Percentiles rank a stretch among this genome's conserved stretches.
Conservation (phyloP, 2,888 invertebrate genomes). For the Esperia sulphurella region DNA sequence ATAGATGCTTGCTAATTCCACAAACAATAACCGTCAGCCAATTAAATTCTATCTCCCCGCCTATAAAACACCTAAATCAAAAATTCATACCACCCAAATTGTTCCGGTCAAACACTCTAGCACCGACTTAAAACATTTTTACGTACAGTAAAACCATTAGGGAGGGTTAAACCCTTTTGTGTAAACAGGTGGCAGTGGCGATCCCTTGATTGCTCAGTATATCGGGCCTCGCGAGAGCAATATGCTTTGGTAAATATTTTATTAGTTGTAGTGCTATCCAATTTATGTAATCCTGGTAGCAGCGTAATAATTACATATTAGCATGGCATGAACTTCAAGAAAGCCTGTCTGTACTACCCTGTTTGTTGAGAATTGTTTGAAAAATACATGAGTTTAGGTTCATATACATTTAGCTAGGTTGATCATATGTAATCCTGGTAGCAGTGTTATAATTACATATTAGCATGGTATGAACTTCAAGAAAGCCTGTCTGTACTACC, state of each 20-base stretch:
- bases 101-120: conserved; percentile 12
- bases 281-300: conserved; percentile 10
- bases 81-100: conserved; percentile 14
- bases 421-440: conserved; percentile 7
- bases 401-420: too few species aligned
- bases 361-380: too few species aligned
- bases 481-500: too few species aligned
- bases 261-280: conserved; percentile 19
- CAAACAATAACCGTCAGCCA: conserved; percentile 8
- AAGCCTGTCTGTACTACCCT: too few species aligned
- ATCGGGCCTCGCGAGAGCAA: conserved; percentile 30
- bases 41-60: conserved; percentile 3
- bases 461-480: too few species aligned
- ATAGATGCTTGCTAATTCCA: background rate
- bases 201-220: conserved; percentile 16
- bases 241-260: conserved; percentile 33
- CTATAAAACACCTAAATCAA: conserved; percentile 11
- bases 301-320: background rate
- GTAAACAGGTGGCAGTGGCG: conserved; percentile 20
- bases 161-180: conserved; percentile 20
- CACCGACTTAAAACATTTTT: conserved; percentile 17
- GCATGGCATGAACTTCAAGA: too few species aligned
- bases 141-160: conserved; percentile 24
- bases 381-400: too few species aligned
- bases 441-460: background rate